Conservation (phyloP, 2,113 vertebrate species). For the Eretmochelys imbricata region DNA sequence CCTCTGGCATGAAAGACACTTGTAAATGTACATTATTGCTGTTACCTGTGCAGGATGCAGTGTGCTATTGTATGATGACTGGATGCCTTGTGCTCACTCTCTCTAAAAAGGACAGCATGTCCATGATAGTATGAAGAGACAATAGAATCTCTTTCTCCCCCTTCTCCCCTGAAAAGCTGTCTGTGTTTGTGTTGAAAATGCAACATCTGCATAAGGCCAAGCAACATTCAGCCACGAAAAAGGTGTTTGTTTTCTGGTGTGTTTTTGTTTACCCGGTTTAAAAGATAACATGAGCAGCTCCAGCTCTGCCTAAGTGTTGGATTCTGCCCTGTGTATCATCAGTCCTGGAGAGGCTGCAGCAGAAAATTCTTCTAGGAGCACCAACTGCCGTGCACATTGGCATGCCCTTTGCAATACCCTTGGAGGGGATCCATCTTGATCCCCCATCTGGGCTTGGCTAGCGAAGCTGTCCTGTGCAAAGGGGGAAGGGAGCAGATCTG, state of each 20-base stretch:
- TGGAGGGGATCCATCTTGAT: background rate
- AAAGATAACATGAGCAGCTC: background rate
- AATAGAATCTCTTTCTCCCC: background rate
- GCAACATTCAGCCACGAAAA: background rate
- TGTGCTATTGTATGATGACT: too few relatives aligned
- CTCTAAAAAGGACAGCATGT: background rate
- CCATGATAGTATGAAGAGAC: background rate
- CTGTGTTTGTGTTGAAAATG: background rate
- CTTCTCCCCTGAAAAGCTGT: background rate
- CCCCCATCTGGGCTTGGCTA: background rate
- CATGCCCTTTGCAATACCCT: background rate
- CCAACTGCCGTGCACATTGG: background rate
- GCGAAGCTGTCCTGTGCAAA: too few relatives aligned
- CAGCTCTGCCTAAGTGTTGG: background rate
- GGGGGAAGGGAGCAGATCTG: background rate
- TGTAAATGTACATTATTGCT: background rate
- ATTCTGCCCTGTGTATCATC: background rate
- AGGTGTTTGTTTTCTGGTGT: fast-evolving
- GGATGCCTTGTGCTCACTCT: background rate
- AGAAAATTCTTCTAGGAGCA: background rate
- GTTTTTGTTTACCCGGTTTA: background rate
- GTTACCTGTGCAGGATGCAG: background rate
- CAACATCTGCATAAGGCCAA: background rate
- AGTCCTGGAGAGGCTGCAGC: background rate
- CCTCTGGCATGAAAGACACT: background rate